Evolutionary conservation across 2,888 invertebrate species (phyloP), one percentile per base, ranked within the genome.

Genomic region (Aphidoletes aphidimyza): DNA sequence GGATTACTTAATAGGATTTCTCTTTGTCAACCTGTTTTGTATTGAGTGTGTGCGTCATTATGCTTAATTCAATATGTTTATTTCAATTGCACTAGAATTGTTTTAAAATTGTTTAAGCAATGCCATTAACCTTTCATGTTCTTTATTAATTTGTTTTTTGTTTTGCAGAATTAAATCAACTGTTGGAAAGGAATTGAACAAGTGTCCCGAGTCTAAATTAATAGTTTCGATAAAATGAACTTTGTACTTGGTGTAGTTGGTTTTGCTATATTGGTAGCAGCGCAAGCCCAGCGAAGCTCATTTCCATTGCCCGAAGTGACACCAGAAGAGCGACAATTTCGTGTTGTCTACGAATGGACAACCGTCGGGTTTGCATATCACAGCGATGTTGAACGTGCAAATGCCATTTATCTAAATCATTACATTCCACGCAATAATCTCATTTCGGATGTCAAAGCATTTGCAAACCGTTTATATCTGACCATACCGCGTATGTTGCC

Each of bases 261-360:
- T 69, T 69, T 69, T 6, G 69, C 14, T 0, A 30, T 83, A 19
- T 22, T 22, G 3, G 17, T 22, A 0, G 14, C 14, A 19, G 47
- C n/a, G 26, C 45, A 45, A 30, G 69, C 42, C 3, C 83, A 85
- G 37, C 26, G 84, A 14, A 84, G 84, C 36, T 83, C 83, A 84
- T 81, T 81, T 36, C 84, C 84, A 22, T 84, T 84, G 17, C 86
- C 86, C 0, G 86, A 86, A 14, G 86, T 87, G 26, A 85, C 89
- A 87, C 78, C 87, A 42, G 86, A 85, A 54, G 88, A 88, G 54
- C 85, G 87, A 88, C 92, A 93, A 88, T 94, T 95, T 89, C 91
- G 92, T 85, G 94, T 94, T 45, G 92, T 93, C 85, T 93, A 94
- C 89, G 94, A 94, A 90, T 95, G 95, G 95, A 93, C 92, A 88